A percentile compares a stretch with the other conserved stretches of the same genome.
Conservation (phyloP, 1,140 invertebrate genomes). For the Zaprionus africanus region DNA sequence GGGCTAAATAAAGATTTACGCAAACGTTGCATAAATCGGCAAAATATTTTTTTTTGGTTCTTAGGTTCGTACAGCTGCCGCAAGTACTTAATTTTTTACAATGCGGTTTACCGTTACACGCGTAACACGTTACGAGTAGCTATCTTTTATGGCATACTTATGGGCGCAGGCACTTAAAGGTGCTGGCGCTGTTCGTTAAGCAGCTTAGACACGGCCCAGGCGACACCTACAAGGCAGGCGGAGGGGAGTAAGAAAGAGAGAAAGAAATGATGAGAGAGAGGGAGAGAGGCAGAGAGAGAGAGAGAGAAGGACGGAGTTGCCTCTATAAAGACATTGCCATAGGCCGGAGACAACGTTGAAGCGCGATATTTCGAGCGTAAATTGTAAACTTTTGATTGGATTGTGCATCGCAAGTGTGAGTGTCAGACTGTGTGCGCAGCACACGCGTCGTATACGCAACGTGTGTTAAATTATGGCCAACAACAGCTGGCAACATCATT, state of each 20-base stretch:
- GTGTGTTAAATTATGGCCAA: conserved; percentile 71
- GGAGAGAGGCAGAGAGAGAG: neutral
- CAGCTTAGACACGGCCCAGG: conserved; percentile 49
- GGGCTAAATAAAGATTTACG: conserved; percentile 42
- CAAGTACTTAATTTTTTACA: conserved; percentile 52
- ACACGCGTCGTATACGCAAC: conserved; percentile 63
- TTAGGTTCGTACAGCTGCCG: conserved; percentile 33
- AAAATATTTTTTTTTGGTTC: conserved; percentile 22
- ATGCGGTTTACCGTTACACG: conserved; percentile 35
- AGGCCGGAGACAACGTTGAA: conserved; percentile 44
- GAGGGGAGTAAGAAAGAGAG: conserved; percentile 27
- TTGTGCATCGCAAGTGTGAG: conserved; percentile 66
- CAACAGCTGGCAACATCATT: conserved; percentile 35
- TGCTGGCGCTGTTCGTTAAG: conserved; percentile 56
- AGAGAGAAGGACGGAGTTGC: neutral
- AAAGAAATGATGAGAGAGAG: neutral
- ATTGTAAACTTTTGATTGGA: conserved; percentile 82
- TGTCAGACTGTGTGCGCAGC: conserved; percentile 31
- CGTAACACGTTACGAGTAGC: conserved; percentile 34
- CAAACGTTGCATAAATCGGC: conserved; percentile 40
- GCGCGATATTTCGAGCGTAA: conserved; percentile 75
- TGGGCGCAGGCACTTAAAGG: conserved; percentile 36
- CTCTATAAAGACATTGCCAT: neutral
- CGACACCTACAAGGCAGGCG: conserved; percentile 25
- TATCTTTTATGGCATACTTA: conserved; percentile 57